Percentiles rank a stretch among this genome's conserved stretches.
phyloP scores from a whole-genome alignment of 2,113 vertebrate species.

The Brachypteracias leptosomus region DNA sequence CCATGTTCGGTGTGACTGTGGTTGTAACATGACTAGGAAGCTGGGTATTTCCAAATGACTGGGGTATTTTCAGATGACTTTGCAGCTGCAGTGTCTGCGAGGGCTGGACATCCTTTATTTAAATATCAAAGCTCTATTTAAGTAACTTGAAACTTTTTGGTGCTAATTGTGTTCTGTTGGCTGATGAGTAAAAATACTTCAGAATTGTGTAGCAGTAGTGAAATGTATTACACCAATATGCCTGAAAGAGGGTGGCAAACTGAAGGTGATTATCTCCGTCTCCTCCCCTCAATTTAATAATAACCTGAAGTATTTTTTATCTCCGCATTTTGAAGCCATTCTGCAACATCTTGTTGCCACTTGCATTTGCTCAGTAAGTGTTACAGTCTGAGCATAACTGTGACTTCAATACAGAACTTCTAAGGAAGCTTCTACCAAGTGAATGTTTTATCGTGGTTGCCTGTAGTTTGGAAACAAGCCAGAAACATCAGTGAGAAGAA shows the following conservation, averaged over 20 bases:
- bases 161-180: not conserved
- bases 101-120: not conserved
- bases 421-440: not conserved
- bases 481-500: not conserved
- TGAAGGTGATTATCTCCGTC: not conserved
- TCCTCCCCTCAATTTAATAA: not conserved
- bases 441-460: not conserved
- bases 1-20: not conserved
- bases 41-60: not conserved
- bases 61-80: constrained; percentile 3
- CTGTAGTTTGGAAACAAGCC: not conserved
- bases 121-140: not conserved
- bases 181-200: not conserved
- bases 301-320: not conserved
- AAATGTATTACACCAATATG: not conserved
- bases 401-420: not conserved
- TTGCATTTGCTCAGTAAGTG: not conserved
- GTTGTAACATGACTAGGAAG: not conserved
- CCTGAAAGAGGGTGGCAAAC: not conserved
- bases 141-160: not conserved
- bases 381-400: not conserved
- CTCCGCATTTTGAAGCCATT: not conserved
- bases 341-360: not conserved
- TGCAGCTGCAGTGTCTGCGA: not conserved
- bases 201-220: not conserved